Conservation (phyloP, 2,797 vertebrate genomes). For the Paedocypris micromegethes region DNA sequence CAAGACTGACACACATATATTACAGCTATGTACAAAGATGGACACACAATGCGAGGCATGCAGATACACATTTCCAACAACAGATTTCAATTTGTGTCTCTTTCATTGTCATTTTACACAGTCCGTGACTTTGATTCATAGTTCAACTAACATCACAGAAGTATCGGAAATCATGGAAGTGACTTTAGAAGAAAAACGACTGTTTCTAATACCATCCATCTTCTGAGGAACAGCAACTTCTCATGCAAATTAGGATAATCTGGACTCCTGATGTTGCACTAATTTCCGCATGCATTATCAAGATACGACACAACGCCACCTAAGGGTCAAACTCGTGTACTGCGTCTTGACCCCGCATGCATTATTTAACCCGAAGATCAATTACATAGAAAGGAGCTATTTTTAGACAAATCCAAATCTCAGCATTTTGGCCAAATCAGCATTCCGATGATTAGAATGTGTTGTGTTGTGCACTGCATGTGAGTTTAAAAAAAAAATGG, state of each 20-base stretch:
- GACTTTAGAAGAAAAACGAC: constrained; percentile 35
- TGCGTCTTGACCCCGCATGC: constrained; percentile 66
- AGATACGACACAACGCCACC: constrained; percentile 72
- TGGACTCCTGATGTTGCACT: constrained; percentile 66
- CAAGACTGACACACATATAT: constrained; percentile 71
- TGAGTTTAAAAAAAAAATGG: too few species aligned
- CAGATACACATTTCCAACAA: constrained; percentile 58
- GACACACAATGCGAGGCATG: constrained; percentile 60
- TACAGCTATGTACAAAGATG: constrained; percentile 73
- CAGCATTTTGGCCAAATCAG: constrained; percentile 33
- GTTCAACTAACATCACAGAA: constrained; percentile 59
- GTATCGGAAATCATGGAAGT: constrained; percentile 32
- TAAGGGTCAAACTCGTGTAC: constrained; percentile 56
- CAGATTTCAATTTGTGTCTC: constrained; percentile 30
- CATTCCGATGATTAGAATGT: constrained; percentile 31
- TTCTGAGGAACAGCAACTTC: constrained; percentile 59
- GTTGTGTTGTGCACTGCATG: constrained; percentile 5
- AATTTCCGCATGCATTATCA: constrained; percentile 77
- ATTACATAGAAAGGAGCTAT: constrained; percentile 49
- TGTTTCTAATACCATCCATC: constrained; percentile 55
- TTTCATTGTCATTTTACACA: constrained; percentile 25
- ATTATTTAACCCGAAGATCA: constrained; percentile 59
- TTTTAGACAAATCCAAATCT: constrained; percentile 32
- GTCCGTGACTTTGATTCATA: constrained; percentile 45
- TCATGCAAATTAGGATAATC: constrained; percentile 74